Base-by-base conservation (phyloP, 2,113 vertebrate genomes). In the Lota lota region DNA sequence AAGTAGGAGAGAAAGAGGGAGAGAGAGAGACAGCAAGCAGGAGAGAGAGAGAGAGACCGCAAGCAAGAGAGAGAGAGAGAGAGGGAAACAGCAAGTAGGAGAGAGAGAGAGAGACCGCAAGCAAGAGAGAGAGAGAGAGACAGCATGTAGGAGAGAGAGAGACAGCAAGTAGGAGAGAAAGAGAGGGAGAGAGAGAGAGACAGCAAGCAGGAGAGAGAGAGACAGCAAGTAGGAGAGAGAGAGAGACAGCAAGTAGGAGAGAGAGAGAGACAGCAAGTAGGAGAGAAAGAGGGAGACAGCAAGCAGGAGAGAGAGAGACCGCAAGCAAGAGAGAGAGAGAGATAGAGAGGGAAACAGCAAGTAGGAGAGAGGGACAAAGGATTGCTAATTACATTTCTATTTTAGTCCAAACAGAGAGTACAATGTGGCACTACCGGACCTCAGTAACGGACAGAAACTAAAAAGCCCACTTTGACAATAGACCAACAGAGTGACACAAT, bases 201-300 rank as follows among this genome's bases (percentile, higher is more conserved):
- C 19, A 24, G 22, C 22, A 21, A 28, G 14, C 54, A 15, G n/a
- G 5, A 57, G 47, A 17, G 16, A 64, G 67, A 60, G 72, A 51
- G 47, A 68, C 70, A 8, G 61, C 20, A 22, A 17, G 64, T 56
- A 24, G 28, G 15, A 63, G 63, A 19, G 64, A 64, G 53, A 19
- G 61, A 47, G 65, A 64, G 69, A 54, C 70, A 66, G 22, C 60
- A 59, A 63, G 22, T 47, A 66, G 61, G 22, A 56, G 78, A 68
- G 76, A 77, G 69, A 61, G 22, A 54, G 63, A 54, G 28, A 51
- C 17, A 62, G 62, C 62, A 58, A 58, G 22, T 33, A 12, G 33
- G 18, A 60, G 56, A 47, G 33, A n/a, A 18, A 19, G 65, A 54
- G 60, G 22, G 22, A 58, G 18, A 58, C 15, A 58, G 20, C 2